Percentiles rank a stretch among this genome's conserved stretches.
Conservation (phyloP, 2,797 vertebrate genomes). For the Kryptopterus vitreolus region DNA sequence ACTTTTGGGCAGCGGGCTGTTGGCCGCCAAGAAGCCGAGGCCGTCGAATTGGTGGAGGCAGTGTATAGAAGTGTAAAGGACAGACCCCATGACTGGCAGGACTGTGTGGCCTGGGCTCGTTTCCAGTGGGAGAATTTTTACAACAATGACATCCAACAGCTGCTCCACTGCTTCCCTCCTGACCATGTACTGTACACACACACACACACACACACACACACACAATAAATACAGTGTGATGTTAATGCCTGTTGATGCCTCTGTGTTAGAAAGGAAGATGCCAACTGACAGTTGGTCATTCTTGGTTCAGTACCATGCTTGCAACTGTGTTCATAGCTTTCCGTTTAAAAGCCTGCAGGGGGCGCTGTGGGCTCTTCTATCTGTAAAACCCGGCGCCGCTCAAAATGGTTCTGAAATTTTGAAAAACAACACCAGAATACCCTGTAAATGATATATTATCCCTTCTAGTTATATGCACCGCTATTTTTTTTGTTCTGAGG, state of each 20-base stretch:
- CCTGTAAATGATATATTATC: not conserved
- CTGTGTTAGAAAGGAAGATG: not conserved
- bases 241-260: not conserved
- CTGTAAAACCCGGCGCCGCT: not conserved
- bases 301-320: not conserved
- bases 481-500: not conserved
- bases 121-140: slow-evolving; percentile 80
- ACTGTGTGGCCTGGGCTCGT: slow-evolving; percentile 85
- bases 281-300: slow-evolving; percentile 10
- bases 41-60: slow-evolving; percentile 68
- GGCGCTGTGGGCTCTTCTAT: slow-evolving; percentile 36
- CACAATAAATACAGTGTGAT: not conserved
- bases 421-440: not conserved
- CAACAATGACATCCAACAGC: slow-evolving; percentile 72
- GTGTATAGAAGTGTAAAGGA: slow-evolving; percentile 68
- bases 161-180: slow-evolving; percentile 76
- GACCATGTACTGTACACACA: slow-evolving; percentile 69
- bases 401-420: not conserved
- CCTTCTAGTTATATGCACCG: not conserved
- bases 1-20: slow-evolving; percentile 66
- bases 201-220: slow-evolving; percentile 17
- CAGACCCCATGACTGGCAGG: slow-evolving; percentile 72
- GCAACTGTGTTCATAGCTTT: not conserved
- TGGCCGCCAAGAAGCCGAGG: slow-evolving; percentile 60
- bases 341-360: slow-evolving; percentile 32